Evolutionary conservation across 1,140 invertebrate genomes (phyloP).

Genomic region (Tyrophagus putrescentiae): DNA sequence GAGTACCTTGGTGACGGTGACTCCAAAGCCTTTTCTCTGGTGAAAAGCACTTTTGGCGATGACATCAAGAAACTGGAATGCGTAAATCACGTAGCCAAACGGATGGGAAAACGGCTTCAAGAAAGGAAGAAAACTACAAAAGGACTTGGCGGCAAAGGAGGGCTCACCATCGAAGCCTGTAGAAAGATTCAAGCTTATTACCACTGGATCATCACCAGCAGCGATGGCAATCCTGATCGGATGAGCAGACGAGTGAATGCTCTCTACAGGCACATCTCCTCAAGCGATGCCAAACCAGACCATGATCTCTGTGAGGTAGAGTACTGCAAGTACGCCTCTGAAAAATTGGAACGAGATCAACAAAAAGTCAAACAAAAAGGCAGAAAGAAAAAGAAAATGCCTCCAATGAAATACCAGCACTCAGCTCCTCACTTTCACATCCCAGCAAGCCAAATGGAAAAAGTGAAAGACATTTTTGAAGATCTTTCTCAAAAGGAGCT

Average conservation of each 20-base stretch:
- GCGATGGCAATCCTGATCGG: neutral
- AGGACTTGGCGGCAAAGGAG: neutral
- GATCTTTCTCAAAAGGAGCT: neutral
- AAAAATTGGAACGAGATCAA: too few relatives aligned
- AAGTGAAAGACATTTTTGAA: neutral
- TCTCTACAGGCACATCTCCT: too few relatives aligned
- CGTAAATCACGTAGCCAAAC: slow-evolving; percentile 10
- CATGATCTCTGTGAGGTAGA: too few relatives aligned
- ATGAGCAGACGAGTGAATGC: neutral
- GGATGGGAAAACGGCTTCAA: neutral
- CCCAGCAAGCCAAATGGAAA: neutral
- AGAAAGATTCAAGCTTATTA: neutral
- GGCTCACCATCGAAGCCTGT: neutral
- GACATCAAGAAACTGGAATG: neutral
- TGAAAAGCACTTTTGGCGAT: neutral
- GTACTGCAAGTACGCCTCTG: too few relatives aligned
- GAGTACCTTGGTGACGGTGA: neutral
- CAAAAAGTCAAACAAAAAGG: too few relatives aligned
- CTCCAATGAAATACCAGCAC: too few relatives aligned
- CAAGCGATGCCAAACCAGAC: too few relatives aligned
- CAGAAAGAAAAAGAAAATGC: too few relatives aligned
- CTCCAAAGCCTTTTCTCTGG: neutral
- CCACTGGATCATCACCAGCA: neutral
- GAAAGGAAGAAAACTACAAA: neutral
- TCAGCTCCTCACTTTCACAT: neutral